Conservation (phyloP, 2,888 invertebrate genomes). For the Melanophora roralis region DNA sequence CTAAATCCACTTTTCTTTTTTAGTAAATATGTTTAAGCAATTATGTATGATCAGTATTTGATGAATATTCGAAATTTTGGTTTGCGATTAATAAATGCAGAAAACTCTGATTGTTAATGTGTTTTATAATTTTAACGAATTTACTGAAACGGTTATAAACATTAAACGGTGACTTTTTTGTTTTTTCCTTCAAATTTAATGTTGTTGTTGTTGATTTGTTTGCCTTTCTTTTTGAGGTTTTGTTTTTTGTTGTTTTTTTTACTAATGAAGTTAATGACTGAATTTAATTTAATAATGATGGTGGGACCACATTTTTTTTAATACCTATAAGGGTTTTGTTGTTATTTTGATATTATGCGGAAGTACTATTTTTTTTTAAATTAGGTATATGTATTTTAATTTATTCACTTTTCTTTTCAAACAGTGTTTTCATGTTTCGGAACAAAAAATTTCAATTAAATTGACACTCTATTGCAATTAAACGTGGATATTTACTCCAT, state of each 20-base stretch:
- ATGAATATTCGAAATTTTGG: too few species aligned
- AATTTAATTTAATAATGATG: constrained; percentile 12
- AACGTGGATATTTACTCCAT: too few species aligned
- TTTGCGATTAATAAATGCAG: too few species aligned
- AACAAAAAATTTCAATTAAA: constrained; percentile 13
- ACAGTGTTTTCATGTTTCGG: constrained; percentile 39
- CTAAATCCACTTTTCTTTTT: too few species aligned
- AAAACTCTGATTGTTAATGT: too few species aligned
- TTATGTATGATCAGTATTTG: too few species aligned
- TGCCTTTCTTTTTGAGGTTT: not conserved
- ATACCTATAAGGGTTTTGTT: constrained; percentile 4
- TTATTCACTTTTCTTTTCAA: constrained; percentile 55
- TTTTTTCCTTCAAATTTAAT: constrained; percentile 6
- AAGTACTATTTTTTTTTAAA: constrained; percentile 65
- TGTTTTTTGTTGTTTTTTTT: not conserved
- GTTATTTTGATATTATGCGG: constrained; percentile 54
- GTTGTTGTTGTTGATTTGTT: constrained; percentile 1
- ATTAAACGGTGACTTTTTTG: constrained; percentile 4
- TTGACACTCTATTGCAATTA: not conserved
- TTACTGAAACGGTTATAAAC: constrained; percentile 19
- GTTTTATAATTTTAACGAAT: not conserved
- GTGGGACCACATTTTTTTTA: not conserved
- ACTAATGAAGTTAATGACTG: constrained; percentile 6
- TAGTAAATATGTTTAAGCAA: too few species aligned
- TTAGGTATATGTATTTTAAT: constrained; percentile 54